These are phyloP conservation scores for Diadema setosum DNA, from an alignment of 35 echinoderm and acorn worm genomes.

Conservation along the genomic window DNA sequence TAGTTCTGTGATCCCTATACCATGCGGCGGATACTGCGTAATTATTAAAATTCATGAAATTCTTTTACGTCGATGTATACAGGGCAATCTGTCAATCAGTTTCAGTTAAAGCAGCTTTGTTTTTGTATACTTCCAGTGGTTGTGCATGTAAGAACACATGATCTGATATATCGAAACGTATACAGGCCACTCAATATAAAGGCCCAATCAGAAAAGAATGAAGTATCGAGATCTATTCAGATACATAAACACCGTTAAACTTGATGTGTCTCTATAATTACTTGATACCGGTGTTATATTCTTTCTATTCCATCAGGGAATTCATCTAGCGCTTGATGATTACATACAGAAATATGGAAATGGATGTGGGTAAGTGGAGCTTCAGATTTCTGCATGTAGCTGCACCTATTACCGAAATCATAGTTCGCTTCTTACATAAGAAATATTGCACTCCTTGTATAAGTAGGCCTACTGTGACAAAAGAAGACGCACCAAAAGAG, in stretches of 20 bases:
- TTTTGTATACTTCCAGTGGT: too few relatives aligned
- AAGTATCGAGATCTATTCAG: background rate
- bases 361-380: background rate
- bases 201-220: background rate
- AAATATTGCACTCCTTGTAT: background rate
- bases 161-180: background rate
- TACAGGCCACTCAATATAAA: background rate
- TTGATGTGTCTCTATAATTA: background rate
- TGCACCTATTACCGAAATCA: background rate
- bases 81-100: too few relatives aligned
- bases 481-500: background rate
- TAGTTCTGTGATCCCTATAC: too few relatives aligned
- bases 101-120: too few relatives aligned
- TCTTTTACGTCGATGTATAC: too few relatives aligned
- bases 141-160: background rate
- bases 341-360: constrained; percentile 4
- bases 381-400: background rate
- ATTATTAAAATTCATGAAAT: too few relatives aligned
- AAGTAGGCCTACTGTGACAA: background rate
- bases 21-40: too few relatives aligned
- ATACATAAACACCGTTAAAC: background rate
- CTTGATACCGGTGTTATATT: background rate
- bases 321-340: background rate
- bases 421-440: background rate
- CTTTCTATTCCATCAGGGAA: background rate